phyloP scores from a whole-genome alignment of 2,888 invertebrate species.

The Argyresthia goedartella region DNA sequence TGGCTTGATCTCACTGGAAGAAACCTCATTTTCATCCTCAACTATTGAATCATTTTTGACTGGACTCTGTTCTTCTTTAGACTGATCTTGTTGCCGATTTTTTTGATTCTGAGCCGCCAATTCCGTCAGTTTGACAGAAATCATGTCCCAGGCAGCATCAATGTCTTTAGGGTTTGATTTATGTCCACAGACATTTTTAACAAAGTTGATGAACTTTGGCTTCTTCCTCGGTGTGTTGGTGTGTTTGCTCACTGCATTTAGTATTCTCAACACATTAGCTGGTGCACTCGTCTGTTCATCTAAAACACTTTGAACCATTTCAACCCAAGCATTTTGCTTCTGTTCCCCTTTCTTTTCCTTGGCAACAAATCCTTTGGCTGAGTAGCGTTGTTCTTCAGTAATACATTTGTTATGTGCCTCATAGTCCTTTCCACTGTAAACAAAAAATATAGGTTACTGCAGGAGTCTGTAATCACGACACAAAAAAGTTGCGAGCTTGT shows the following conservation, averaged over 20 bases:
- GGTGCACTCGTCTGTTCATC: constrained; percentile 68
- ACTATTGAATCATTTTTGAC: constrained; percentile 18
- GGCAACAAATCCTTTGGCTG: constrained; percentile 82
- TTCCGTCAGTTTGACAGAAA: constrained; percentile 65
- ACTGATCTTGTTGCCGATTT: constrained; percentile 23
- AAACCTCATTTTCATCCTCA: constrained; percentile 12
- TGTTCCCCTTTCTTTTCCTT: constrained; percentile 87
- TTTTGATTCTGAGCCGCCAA: constrained; percentile 39
- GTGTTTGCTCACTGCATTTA: constrained; percentile 77
- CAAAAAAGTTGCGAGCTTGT: no score
- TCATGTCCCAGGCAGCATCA: constrained; percentile 78
- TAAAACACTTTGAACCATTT: constrained; percentile 76
- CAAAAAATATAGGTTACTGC: neutral
- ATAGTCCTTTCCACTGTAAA: constrained; percentile 79
- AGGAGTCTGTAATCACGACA: neutral
- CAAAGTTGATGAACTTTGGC: constrained; percentile 84
- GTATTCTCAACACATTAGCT: constrained; percentile 69
- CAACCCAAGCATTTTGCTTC: constrained; percentile 89
- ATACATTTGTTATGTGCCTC: constrained; percentile 87
- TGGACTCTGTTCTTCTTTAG: constrained; percentile 13
- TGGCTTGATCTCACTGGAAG: neutral
- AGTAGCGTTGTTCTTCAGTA: constrained; percentile 89
- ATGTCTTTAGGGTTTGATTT: constrained; percentile 68
- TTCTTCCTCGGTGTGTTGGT: constrained; percentile 91
- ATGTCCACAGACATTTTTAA: constrained; percentile 73